A percentile compares a stretch with the other conserved stretches of the same genome.
Conservation (phyloP, 2,113 vertebrate species). For the Oryzias celebensis region DNA sequence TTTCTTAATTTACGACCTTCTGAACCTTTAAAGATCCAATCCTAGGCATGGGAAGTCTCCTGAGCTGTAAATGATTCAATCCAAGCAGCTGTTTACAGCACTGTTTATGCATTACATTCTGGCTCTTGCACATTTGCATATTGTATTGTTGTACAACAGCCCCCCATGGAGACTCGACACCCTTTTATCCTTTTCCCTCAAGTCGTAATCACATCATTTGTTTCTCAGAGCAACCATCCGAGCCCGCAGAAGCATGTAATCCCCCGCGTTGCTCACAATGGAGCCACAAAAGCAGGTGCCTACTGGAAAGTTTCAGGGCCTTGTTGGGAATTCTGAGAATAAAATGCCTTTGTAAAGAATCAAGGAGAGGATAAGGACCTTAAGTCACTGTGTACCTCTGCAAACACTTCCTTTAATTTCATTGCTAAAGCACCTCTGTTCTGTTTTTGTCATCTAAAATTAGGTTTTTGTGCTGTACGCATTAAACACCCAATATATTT, state of each 20-base stretch:
- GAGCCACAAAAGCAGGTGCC: constrained; percentile 38
- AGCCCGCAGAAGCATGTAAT: constrained; percentile 56
- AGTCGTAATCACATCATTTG: constrained; percentile 64
- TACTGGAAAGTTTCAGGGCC: constrained; percentile 22
- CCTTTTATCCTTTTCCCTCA: constrained; percentile 50
- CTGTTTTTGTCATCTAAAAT: no score
- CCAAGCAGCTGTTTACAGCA: no score
- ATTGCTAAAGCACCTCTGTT: no score
- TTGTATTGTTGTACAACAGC: constrained; percentile 29
- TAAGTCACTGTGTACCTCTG: no score
- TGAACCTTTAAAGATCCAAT: no score
- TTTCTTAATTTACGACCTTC: no score
- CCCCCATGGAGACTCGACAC: constrained; percentile 35
- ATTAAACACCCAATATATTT: no score
- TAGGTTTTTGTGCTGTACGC: no score
- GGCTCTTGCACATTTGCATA: constrained; percentile 9
- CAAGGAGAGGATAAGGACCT: no score
- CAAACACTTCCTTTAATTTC: no score
- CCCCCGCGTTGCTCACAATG: constrained; percentile 40
- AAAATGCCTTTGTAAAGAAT: constrained; percentile 20
- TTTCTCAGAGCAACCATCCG: constrained; percentile 66
- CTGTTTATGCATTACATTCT: constrained; percentile 14
- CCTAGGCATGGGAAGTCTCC: no score
- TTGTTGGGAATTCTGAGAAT: constrained; percentile 37
- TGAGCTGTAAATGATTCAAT: no score